Evolutionary conservation across 1,140 invertebrate species (phyloP), one percentile per base, ranked within the genome.

Genomic region (Bombus vancouverensis): DNA sequence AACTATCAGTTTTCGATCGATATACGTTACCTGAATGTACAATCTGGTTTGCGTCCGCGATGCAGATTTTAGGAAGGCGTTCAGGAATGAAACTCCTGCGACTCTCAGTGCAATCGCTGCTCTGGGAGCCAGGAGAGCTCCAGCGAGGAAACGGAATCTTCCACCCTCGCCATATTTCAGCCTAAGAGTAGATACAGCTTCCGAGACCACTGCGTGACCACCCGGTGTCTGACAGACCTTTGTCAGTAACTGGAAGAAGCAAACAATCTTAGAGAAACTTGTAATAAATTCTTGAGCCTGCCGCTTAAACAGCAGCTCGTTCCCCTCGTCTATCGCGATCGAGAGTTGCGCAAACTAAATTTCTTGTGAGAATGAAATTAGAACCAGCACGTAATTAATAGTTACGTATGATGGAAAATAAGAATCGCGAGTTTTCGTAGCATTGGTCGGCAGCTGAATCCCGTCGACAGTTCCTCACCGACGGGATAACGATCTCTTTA

Each of bases 81-180:
- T 99, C 39, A 99, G 95, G 92, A 99, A 98, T 72, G 97, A 96
- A 53, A 99, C 95, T 13, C 98, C 98, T 10, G 97, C 97, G n/a
- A 97, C 96, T 92, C 98, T 96, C 4, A 98, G 96, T 68, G 98
- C 97, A 5, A 95, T 95, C 0, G 97, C 97, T 1, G 96, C 96
- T 88, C 97, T 97, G 15, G 95, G 91, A 25, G 95, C 96, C 87
- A 97, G 97, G 42, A 99, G 96, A 95, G 99, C 98, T 5, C 98
- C 98, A 15, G 98, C 97, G 0, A 99, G 96, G 92, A 99, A 97
- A 79, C 98, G 96, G 94, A 99, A 99, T 89, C 98, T 96, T 8
- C 98, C 98, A 0, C 98, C 98, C 93, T 99, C 98, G 37, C 98
- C 98, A 92, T 98, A 98, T 57, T 98, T 96, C 0, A 99, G 95